phyloP scores from a whole-genome alignment of 2,888 invertebrate species.

The Cataglyphis albicans region DNA sequence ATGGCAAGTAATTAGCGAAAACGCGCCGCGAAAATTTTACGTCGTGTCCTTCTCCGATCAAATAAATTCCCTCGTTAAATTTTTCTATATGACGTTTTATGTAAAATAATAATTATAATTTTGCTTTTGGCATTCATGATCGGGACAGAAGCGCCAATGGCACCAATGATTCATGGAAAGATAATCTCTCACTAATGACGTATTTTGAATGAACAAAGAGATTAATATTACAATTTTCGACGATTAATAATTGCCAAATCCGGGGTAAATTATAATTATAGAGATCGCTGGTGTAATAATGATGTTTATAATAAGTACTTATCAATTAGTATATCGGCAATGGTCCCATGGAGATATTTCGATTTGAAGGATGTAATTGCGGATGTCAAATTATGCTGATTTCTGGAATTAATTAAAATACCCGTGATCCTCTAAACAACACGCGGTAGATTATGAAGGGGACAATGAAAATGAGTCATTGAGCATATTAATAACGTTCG shows the following conservation, averaged over 20 bases:
- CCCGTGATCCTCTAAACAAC: background rate
- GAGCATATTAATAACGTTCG: background rate
- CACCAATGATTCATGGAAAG: background rate
- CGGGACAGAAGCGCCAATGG: background rate
- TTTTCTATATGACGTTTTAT: slow-evolving; percentile 5
- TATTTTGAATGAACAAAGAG: background rate
- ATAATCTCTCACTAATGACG: slow-evolving; percentile 9
- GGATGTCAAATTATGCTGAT: slow-evolving; percentile 15
- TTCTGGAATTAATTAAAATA: slow-evolving; percentile 21
- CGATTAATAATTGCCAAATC: background rate
- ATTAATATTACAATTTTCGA: slow-evolving; percentile 3
- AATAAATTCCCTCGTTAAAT: slow-evolving; percentile 23
- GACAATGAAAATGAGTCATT: background rate
- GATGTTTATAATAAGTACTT: slow-evolving; percentile 7
- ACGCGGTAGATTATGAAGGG: background rate
- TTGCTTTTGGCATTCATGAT: background rate
- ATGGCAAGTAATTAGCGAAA: slow-evolving; percentile 23
- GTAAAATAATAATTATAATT: slow-evolving; percentile 35
- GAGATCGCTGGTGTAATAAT: slow-evolving; percentile 7
- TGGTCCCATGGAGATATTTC: background rate
- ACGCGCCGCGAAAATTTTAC: slow-evolving; percentile 46
- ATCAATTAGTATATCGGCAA: background rate
- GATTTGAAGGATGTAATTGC: slow-evolving; percentile 4
- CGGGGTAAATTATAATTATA: slow-evolving; percentile 16
- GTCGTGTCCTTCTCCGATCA: slow-evolving; percentile 60